phyloP scores from a whole-genome alignment of 1,140 invertebrate species.

The Drosophila kanapiae region DNA sequence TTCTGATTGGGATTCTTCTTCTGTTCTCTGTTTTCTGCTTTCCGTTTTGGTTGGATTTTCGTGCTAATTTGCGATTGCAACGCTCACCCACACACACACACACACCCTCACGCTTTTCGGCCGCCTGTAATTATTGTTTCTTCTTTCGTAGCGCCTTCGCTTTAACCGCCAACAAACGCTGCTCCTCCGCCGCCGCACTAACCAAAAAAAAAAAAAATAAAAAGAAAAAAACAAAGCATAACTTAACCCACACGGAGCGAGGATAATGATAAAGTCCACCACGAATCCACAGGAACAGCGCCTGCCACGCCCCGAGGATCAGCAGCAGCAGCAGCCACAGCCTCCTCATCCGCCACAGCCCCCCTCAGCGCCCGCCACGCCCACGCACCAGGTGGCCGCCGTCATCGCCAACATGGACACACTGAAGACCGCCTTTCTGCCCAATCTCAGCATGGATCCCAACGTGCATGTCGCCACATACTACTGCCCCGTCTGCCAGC shows the following conservation, averaged over 20 bases:
- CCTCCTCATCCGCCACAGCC: slow-evolving; percentile 47
- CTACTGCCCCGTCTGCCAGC: slow-evolving; percentile 81
- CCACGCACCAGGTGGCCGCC: slow-evolving; percentile 66
- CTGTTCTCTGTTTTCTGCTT: slow-evolving; percentile 53
- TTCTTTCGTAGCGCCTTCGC: slow-evolving; percentile 42
- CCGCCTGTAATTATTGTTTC: slow-evolving; percentile 44
- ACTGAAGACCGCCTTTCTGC: slow-evolving; percentile 81
- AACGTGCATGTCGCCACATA: slow-evolving; percentile 64
- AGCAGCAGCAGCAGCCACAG: slow-evolving; percentile 51
- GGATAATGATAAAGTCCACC: slow-evolving; percentile 83
- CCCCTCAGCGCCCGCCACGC: slow-evolving; percentile 44
- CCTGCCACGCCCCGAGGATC: slow-evolving; percentile 78
- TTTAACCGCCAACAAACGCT: slow-evolving; percentile 42
- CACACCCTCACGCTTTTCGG: slow-evolving; percentile 13
- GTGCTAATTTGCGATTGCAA: slow-evolving; percentile 67
- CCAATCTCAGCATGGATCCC: slow-evolving; percentile 83
- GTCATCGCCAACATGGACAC: slow-evolving; percentile 79
- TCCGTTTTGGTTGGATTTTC: slow-evolving; percentile 63
- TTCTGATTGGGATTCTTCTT: slow-evolving; percentile 57
- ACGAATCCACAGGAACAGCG: slow-evolving; percentile 84
- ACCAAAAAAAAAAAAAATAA: slow-evolving; percentile 16
- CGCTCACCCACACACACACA: slow-evolving; percentile 8
- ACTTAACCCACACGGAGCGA: slow-evolving; percentile 40
- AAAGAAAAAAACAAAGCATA: slow-evolving; percentile 1
- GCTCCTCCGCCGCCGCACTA: slow-evolving; percentile 44